phyloP scores from a whole-genome alignment of 2,888 invertebrate genomes.

The Glyphotaelius pellucidus region DNA sequence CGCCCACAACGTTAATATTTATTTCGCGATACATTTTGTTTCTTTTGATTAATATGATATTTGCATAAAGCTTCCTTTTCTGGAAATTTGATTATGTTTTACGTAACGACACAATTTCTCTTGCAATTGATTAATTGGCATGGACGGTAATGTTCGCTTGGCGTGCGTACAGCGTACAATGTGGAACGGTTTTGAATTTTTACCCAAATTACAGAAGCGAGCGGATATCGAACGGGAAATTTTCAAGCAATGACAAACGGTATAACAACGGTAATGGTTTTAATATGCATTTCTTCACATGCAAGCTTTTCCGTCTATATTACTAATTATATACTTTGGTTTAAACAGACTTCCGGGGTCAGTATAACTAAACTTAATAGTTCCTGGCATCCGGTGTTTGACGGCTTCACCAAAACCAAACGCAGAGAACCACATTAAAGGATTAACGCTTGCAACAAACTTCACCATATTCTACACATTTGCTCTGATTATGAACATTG shows the following conservation, averaged over 20 bases:
- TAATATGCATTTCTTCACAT: not conserved
- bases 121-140: conserved; percentile 46
- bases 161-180: conserved; percentile 40
- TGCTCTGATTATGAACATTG: too few species aligned
- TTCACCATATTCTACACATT: too few species aligned
- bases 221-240: conserved; percentile 1
- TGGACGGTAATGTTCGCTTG: conserved; percentile 35
- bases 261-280: not conserved
- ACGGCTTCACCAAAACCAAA: too few species aligned
- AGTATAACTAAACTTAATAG: not conserved
- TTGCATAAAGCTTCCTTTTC: conserved; percentile 29
- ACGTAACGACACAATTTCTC: conserved; percentile 43
- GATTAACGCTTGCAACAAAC: too few species aligned
- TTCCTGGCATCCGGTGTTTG: too few species aligned
- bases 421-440: too few species aligned
- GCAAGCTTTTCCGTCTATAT: not conserved
- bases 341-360: not conserved
- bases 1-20: not conserved
- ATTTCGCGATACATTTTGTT: conserved; percentile 29
- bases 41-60: conserved; percentile 19
- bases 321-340: not conserved
- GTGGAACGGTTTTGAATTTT: conserved; percentile 21
- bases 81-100: conserved; percentile 38
- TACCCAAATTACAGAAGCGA: conserved; percentile 15
- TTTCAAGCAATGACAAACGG: not conserved